A percentile compares a stretch with the other conserved stretches of the same genome.
Evolutionary conservation across 2,113 vertebrate genomes (phyloP).

Genomic region (Heptranchias perlo): DNA sequence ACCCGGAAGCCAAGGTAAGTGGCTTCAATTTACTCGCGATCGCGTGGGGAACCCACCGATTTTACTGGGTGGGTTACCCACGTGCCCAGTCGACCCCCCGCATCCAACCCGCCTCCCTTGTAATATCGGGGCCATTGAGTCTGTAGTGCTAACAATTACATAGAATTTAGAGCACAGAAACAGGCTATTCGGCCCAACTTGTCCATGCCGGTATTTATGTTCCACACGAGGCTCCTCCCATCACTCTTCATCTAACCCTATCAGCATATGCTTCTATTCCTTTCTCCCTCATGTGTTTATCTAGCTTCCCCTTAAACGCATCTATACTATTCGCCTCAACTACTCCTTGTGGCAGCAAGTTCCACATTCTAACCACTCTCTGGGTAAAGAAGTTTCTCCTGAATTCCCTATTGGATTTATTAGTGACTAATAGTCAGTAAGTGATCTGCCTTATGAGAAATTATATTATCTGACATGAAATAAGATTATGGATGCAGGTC

Average conservation of each 20-base stretch:
- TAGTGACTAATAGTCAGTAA: too few relatives aligned
- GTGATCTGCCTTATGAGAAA: not conserved
- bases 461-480: not conserved
- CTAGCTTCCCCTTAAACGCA: not conserved
- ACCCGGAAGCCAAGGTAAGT: too few relatives aligned
- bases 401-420: too few relatives aligned
- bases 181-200: not conserved
- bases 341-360: not conserved
- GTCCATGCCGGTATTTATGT: not conserved
- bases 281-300: not conserved
- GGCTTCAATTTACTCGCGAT: too few relatives aligned
- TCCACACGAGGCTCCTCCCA: not conserved
- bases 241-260: not conserved
- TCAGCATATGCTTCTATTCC: not conserved
- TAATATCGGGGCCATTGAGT: too few relatives aligned
- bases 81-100: too few relatives aligned
- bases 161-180: not conserved
- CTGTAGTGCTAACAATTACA: not conserved
- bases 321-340: not conserved
- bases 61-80: too few relatives aligned
- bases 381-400: too few relatives aligned
- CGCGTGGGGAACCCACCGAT: too few relatives aligned
- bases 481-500: not conserved
- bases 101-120: too few relatives aligned
- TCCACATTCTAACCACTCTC: too few relatives aligned